These are phyloP conservation scores for Platyscapa corneri DNA, from an alignment of 1,140 invertebrate species.

Conservation along the genomic window DNA sequence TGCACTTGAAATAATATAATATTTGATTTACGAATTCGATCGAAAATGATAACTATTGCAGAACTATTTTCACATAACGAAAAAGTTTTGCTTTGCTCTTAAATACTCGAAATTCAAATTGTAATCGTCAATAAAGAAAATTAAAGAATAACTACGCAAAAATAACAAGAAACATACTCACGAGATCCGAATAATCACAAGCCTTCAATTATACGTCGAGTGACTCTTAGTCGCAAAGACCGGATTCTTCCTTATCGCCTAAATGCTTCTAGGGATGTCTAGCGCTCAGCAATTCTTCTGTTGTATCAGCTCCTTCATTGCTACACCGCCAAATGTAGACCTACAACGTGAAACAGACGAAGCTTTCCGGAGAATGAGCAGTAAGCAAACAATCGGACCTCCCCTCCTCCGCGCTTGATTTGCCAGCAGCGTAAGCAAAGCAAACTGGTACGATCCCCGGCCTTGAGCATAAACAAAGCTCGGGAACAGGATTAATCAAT, in stretches of 20 bases:
- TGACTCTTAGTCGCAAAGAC: background rate
- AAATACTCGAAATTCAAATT: no score
- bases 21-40: no score
- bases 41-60: no score
- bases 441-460: background rate
- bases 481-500: slow-evolving; percentile 38
- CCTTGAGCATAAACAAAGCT: slow-evolving; percentile 21
- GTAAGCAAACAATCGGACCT: slow-evolving; percentile 23
- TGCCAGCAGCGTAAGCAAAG: background rate
- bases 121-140: no score
- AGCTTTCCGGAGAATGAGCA: background rate
- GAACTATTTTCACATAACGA: no score
- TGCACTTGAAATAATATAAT: no score
- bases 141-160: no score
- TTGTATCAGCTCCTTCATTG: background rate
- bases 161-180: no score
- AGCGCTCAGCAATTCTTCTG: background rate
- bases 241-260: background rate
- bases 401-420: background rate
- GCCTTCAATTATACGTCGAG: background rate
- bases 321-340: background rate
- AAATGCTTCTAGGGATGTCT: background rate
- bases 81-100: no score
- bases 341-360: background rate
- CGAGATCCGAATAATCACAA: no score